Base-by-base conservation (phyloP, 2,113 vertebrate genomes). In the Halcyon malimbica region DNA sequence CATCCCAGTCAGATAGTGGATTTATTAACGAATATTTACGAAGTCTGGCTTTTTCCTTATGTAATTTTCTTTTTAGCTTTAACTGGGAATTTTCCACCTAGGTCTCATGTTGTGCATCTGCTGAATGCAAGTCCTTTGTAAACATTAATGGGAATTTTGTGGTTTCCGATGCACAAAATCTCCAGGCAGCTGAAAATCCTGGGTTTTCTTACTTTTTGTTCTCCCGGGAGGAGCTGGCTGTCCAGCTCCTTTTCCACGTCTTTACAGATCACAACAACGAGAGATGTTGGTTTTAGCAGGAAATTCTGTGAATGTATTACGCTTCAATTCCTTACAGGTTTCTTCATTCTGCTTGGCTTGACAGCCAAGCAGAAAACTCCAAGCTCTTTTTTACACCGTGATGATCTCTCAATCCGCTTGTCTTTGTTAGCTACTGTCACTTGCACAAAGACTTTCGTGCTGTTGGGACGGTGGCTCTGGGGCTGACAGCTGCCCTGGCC, bases 21-120 rank as follows among this genome's bases (percentile, higher is more conserved):
- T 63, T 94, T 83, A 56, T 93, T 77, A 88, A 67, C 37, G 86
- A 77, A 41, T 83, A 11, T 67, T 94, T 74, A 64, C 37, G 7
- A 86, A 77, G 29, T 68, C 75, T 85, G 31, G 4, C 46, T 85
- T 93, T 90, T 86, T 73, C 39, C n/a, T 89, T 59, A 10, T 11
- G 13, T 48, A 16, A 8, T 91, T 87, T 89, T 75, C 20, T 48
- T 83, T 80, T 90, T 74, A 42, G 29, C 20, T 96, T 81, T 76
- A 56, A 51, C 33, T 82, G 46, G 46, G n/a, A 70, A 19, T 89
- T 91, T 74, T 64, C 37, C 24, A 26, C 84, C 39, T 83, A 75
- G 39, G 16, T 83, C n/a, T 54, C 11, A 44, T 82, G 17, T 76
- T 79, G 28, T 35, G 50, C 33, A 81, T 73, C 76, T 87, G 54